Evolutionary conservation across 2,113 vertebrate genomes (phyloP), one percentile per base, ranked within the genome.

Genomic region (Polypterus bichir): DNA sequence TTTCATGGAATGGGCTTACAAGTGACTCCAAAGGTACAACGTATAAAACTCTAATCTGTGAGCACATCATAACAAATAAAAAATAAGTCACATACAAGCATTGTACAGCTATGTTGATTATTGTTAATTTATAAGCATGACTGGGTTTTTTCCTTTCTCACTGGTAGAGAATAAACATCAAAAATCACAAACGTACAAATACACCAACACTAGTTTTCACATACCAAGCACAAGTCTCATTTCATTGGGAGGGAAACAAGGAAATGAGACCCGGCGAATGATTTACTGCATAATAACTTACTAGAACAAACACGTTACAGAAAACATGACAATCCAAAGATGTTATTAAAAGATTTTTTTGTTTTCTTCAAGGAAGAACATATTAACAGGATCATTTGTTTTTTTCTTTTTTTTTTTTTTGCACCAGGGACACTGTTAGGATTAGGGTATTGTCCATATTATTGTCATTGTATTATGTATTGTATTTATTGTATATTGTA

Each of bases 201-300:
- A 69, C 71, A 85, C 66, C 2, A 69, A 70, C 81, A 86, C 81
- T 78, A 49, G 80, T 62, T 66, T 71, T 81, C 85, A 87, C 83
- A 64, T 74, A 76, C 74, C 79, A 61, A 66, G 59, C 70, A 70
- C 73, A 66, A 74, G 84, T 85, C 83, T 85, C 89, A 86, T 84
- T 88, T 89, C 75, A 10, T 90, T 91, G 91, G 91, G 91, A 93
- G 91, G 89, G 90, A 93, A 9, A 78, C 90, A 92, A 91, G 81
- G 85, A 86, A 73, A 81, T 81, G 87, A 88, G 88, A 86, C 84
- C 53, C 62, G 74, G 75, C 80, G 47, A 59, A 69, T 77, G 73
- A 76, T 63, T 63, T 79, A 74, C 79, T 71, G 63, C 66, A 83
- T 76, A 75, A 76, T 81, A 81, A 77, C 77, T 76, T 83, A 74